Conservation (phyloP, 2,888 invertebrate genomes). For the Elegia similella region DNA sequence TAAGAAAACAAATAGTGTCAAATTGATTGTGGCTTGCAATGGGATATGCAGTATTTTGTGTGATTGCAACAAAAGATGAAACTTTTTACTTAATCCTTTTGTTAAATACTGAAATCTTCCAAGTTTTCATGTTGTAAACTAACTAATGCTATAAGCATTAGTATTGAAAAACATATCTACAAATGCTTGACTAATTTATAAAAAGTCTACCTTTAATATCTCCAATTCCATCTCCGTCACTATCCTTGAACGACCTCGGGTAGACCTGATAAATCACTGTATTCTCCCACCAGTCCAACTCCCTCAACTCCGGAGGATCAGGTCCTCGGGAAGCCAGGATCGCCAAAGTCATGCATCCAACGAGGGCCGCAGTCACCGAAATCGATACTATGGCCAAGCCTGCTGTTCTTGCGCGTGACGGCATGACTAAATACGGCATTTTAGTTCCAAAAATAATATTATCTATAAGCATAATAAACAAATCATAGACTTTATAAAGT, state of each 20-base stretch:
- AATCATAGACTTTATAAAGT: too few species aligned
- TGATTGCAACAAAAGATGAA: too few species aligned
- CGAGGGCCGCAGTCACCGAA: slow-evolving; percentile 36
- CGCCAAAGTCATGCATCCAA: slow-evolving; percentile 45
- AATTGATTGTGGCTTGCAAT: too few species aligned
- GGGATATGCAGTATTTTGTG: too few species aligned
- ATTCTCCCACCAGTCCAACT: slow-evolving; percentile 88
- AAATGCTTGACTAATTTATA: not conserved
- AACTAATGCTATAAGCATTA: too few species aligned
- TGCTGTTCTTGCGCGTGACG: slow-evolving; percentile 29
- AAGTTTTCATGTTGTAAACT: too few species aligned
- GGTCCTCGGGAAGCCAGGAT: slow-evolving; percentile 35
- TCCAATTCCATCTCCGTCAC: slow-evolving; percentile 89
- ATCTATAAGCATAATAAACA: too few species aligned
- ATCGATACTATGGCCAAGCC: slow-evolving; percentile 35
- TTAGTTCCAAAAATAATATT: not conserved
- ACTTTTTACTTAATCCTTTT: too few species aligned
- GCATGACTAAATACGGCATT: slow-evolving; percentile 29
- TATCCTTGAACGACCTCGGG: slow-evolving; percentile 91
- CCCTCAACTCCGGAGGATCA: slow-evolving; percentile 35
- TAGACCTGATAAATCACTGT: slow-evolving; percentile 92
- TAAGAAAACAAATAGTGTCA: too few species aligned
- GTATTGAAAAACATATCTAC: not conserved
- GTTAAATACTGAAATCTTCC: too few species aligned
- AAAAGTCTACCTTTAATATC: slow-evolving; percentile 84